These are phyloP conservation scores for Sycophaga agraensis DNA, from an alignment of 1,140 invertebrate species.

Conservation along the genomic window DNA sequence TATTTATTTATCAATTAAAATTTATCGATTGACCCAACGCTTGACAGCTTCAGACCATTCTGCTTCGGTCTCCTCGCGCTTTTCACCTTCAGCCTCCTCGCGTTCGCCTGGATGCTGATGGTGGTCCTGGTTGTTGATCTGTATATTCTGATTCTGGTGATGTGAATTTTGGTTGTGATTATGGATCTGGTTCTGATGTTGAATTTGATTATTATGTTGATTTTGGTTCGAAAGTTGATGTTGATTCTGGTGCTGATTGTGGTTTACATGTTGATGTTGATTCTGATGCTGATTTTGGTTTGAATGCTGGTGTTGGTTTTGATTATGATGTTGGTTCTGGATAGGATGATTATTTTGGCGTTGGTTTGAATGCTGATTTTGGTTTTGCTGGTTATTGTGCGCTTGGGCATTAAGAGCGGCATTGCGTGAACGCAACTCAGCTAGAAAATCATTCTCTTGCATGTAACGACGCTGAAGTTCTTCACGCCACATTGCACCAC, in stretches of 20 bases:
- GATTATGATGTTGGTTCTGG: neutral
- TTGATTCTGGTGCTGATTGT: neutral
- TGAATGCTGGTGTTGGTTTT: neutral
- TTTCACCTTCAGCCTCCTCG: constrained; percentile 54
- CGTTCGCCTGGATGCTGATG: constrained; percentile 47
- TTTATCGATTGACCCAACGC: constrained; percentile 70
- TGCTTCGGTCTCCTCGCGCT: constrained; percentile 61
- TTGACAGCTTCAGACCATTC: constrained; percentile 71
- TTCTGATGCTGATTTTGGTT: constrained; percentile 4
- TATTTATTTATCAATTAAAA: too few species aligned
- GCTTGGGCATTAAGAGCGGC: constrained; percentile 26
- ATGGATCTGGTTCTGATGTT: neutral
- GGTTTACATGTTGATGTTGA: neutral
- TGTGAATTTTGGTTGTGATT: neutral
- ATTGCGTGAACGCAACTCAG: constrained; percentile 63
- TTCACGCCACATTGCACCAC: constrained; percentile 63
- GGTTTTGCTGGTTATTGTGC: constrained; percentile 36
- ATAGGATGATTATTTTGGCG: neutral
- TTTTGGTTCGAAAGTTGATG: neutral
- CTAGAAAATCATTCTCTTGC: constrained; percentile 67
- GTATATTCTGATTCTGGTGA: constrained; percentile 10
- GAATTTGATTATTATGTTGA: neutral
- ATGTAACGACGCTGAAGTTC: constrained; percentile 66
- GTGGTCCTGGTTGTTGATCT: neutral
- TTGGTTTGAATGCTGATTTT: neutral